Base-by-base conservation (phyloP, 1,140 invertebrate species). In the Sycobia sp. region DNA sequence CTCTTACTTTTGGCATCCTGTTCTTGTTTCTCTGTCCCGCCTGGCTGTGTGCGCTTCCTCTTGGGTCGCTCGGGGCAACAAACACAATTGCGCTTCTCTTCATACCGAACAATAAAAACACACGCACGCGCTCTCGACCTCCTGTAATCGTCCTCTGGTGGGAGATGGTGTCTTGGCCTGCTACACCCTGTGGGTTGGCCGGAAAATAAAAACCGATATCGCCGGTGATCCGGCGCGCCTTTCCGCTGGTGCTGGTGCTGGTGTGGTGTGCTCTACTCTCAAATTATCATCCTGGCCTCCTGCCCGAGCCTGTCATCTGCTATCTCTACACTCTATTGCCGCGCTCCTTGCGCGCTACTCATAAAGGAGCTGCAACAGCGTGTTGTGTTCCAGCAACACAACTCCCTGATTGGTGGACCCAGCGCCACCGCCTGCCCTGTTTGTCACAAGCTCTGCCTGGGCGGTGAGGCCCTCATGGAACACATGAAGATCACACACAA, bases 401-500 rank as follows among this genome's bases (percentile, higher is more conserved):
- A 93, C 73, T 87, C 95, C 73, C 90, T 93, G 82, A 89, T 89
- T 73, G 93, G 93, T 69, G 93, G 93, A 68, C 92, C 92, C 41
- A 94, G 93, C 75, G 91, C 90, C 69, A 94, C 92, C 59, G 91
- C 89, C 69, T 96, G 93, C 83, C 92, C 93, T 34, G 87, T 95
- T 69, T 96, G 93, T 83, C 93, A 95, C 84, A 96, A 96, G 83
- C 88, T 95, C 72, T 94, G 95, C 84, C 87, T 95, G 72, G 93
- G 93, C 67, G 90, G 89, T 56, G 93, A 96, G 81, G 91, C 92
- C 44, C 86, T 96, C 47, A 94, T 96, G 86, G 94, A 96, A 79
- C 94, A 96, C 80, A 96, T 96, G 94, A 95, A 95, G 83, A 91
- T 92, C 78, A 92, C 92, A 32, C 94, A 96, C 83, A 96, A 95